Evolutionary conservation across 1,140 invertebrate genomes (phyloP).

Genomic region (Liolophura sinensis): DNA sequence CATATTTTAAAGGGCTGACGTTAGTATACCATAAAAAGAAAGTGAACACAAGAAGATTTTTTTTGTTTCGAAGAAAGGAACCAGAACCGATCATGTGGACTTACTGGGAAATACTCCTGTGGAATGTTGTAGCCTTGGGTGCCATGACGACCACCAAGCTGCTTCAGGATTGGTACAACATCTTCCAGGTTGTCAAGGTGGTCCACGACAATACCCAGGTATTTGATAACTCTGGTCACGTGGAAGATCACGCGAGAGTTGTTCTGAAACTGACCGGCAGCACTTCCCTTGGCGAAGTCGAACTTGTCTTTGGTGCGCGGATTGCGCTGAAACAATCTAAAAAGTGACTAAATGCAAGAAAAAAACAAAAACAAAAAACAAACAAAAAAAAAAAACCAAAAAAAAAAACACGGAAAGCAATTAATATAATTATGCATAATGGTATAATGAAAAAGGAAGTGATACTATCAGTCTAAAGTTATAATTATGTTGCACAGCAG

Average conservation of each 20-base stretch:
- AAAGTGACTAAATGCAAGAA: too few species aligned
- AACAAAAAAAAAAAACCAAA: neutral
- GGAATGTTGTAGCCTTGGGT: slow-evolving; percentile 1
- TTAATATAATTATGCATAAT: neutral
- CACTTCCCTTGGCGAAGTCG: neutral
- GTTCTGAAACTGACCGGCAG: neutral
- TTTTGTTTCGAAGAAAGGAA: neutral
- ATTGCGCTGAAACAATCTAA: neutral
- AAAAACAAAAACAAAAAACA: neutral
- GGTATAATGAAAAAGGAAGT: neutral
- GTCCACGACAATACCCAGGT: slow-evolving; percentile 1
- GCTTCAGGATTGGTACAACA: neutral
- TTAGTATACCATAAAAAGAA: neutral
- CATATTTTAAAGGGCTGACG: neutral
- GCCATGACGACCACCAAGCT: slow-evolving; percentile 1
- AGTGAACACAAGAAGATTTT: neutral
- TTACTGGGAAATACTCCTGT: neutral
- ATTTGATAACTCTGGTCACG: slow-evolving; percentile 1
- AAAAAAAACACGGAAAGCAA: neutral
- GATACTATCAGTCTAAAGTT: neutral
- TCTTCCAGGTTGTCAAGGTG: neutral
- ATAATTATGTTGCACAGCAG: neutral
- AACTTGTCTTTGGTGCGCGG: neutral
- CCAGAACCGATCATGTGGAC: neutral
- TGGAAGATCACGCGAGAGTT: neutral